Base-by-base conservation (phyloP, 2,888 invertebrate species). In the Calameuta idolon region DNA sequence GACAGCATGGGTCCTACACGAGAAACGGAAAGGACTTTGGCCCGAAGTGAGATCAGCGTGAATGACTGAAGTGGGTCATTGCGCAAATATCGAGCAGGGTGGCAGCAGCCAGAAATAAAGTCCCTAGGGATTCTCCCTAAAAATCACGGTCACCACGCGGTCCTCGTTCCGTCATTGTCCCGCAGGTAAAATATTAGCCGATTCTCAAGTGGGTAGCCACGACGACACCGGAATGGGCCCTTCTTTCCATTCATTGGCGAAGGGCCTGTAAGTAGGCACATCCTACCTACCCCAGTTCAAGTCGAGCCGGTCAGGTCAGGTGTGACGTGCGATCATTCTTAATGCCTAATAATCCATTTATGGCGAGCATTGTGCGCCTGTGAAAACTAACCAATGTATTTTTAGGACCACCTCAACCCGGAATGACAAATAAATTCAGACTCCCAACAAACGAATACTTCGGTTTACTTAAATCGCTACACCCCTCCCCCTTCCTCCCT, bases 261-360 rank as follows among this genome's bases (percentile, higher is more conserved):
- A 77, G 81, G 80, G 79, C 78, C 81, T 82, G 79, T 77, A 79
- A 81, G 82, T 76, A 79, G 78, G 79, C 73, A 71, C 33, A 79
- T 75, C 74, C 73, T 31, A 69, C 74, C 55, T 74, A 12, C 35
- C 35, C 35, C 35, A 55, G 55, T 55, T 55, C 55, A 55, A 55
- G 55, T 55, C 74, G 74, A 68, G 71, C 79, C 78, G 75, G 31
- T 71, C 77, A 37, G 73, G 76, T 85, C 87, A 85, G 87, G 87
- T 86, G 88, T 84, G 83, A 82, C 80, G 79, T 75, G 79, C 79
- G 79, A 80, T 81, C 80, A 84, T 84, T 83, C 83, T 55, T 83
- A 84, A 87, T 85, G 84, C 87, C 89, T 89, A 90, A 90, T 90
- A 89, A 90, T 90, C 90, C 86, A 89, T 89, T 90, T 89, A 89